Evolutionary conservation across 2,113 vertebrate genomes (phyloP), one percentile per base, ranked within the genome.

Genomic region (Struthidea cinerea): DNA sequence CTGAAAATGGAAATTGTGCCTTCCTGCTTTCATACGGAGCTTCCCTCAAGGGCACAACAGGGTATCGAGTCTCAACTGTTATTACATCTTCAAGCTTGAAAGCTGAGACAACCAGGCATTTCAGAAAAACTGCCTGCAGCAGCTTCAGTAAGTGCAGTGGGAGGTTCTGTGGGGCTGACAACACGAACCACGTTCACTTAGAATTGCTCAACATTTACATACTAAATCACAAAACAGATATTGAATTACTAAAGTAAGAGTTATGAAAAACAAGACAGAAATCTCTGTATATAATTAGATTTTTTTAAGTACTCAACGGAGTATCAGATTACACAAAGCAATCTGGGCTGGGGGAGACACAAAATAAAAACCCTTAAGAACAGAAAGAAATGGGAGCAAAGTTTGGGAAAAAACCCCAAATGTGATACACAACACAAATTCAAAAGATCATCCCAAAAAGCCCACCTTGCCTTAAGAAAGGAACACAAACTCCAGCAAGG

Each of bases 51-150:
- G 41, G 65, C 24, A 69, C 8, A 28, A 52, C 17, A 82, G 16
- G 22, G 7, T 41, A 60, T 44, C 0, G 0, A 39, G 12, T 49
- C 49, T 67, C 50, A 79, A 13, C 6, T 65, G 19, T 14, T 79
- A 24, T 7, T 64, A 82, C 24, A 93, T 65, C 89, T 95, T 88
- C 26, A 73, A 93, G 94, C 20, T 52, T 94, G 86, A 83, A 87
- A 91, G 61, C 17, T 79, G 83, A 94, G 80, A 84, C 76, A 80
- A 56, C 33, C 69, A 64, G 24, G 69, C 30, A 57, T 26, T 42
- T 49, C 57, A 37, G 67, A 80, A 87, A 42, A 74, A 41, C 37
- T 84, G 79, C 68, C 65, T 39, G n/a, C 53, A 89, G 50, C 56
- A 78, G 49, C 57, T 70, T 86, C 86, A 81, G 3, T 16, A 60